These are phyloP conservation scores for Ciona savignyi DNA, from an alignment of 23 tunicate species.

Conservation along the genomic window DNA sequence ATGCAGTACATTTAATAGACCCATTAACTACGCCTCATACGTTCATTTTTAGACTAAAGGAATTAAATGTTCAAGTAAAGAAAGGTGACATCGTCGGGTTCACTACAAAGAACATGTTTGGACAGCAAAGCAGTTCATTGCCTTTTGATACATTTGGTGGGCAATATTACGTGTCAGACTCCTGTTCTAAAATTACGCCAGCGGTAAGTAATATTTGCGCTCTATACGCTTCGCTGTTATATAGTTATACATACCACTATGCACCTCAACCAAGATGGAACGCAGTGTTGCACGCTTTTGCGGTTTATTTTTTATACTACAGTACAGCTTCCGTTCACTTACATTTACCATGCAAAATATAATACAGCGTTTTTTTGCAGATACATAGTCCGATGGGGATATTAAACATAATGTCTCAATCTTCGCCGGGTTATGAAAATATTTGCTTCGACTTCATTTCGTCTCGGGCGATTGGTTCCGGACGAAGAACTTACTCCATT, in stretches of 20 bases:
- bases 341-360: too few species aligned
- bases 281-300: too few species aligned
- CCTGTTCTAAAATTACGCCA: neutral
- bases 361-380: neutral
- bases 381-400: conserved; percentile 1
- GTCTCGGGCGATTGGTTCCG: conserved; percentile 7
- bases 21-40: too few species aligned
- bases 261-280: too few species aligned
- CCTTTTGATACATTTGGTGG: conserved; percentile 25
- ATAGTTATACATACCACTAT: too few species aligned
- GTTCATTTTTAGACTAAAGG: neutral
- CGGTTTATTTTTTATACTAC: too few species aligned
- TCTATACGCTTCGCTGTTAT: neutral
- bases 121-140: conserved; percentile 11
- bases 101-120: conserved; percentile 12
- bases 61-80: conserved; percentile 1
- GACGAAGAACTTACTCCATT: conserved; percentile 14
- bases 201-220: too few species aligned
- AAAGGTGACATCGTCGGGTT: conserved; percentile 20
- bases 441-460: conserved; percentile 10
- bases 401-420: conserved; percentile 6
- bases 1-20: too few species aligned
- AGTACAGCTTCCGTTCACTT: too few species aligned
- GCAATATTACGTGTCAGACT: conserved; percentile 2
- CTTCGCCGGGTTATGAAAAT: neutral